Evolutionary conservation across 53 echinoderm and acorn worm genomes (phyloP).

Genomic region (Mesocentrotus franciscanus): DNA sequence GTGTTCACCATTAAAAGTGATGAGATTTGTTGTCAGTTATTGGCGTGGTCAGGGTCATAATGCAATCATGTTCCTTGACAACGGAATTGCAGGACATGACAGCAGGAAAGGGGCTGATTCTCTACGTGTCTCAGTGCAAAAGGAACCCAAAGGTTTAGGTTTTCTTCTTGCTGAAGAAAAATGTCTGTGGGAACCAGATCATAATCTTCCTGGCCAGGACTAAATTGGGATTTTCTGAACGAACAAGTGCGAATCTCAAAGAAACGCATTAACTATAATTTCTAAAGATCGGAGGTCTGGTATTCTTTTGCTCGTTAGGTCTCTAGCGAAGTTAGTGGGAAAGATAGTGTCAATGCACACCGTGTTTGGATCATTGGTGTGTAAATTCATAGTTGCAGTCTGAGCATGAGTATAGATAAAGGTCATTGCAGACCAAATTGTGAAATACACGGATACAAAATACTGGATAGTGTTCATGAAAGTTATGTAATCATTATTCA

Average conservation of each 20-base stretch:
- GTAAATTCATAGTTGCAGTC: no score
- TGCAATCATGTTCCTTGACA: background rate
- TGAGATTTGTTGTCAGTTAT: background rate
- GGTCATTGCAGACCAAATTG: no score
- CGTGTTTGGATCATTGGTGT: background rate
- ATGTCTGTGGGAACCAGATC: slow-evolving; percentile 26
- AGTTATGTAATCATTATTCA: no score
- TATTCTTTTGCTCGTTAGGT: background rate
- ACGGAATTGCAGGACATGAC: slow-evolving; percentile 20
- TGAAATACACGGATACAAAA: no score
- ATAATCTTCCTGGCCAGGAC: background rate
- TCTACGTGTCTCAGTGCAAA: background rate
- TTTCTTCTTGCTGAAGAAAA: slow-evolving; percentile 32
- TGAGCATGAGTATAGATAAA: no score
- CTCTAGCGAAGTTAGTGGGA: background rate
- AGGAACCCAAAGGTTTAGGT: background rate
- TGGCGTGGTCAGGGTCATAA: slow-evolving; percentile 1
- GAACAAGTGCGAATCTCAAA: background rate
- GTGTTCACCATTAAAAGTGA: no score
- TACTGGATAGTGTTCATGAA: no score
- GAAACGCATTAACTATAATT: background rate
- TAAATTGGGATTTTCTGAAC: slow-evolving; percentile 28
- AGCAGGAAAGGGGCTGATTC: background rate
- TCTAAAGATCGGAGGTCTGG: no score
- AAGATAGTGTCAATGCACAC: slow-evolving; percentile 32